These are phyloP conservation scores for Recurvirostra avosetta DNA, from an alignment of 2,113 vertebrate species.

Conservation along the genomic window DNA sequence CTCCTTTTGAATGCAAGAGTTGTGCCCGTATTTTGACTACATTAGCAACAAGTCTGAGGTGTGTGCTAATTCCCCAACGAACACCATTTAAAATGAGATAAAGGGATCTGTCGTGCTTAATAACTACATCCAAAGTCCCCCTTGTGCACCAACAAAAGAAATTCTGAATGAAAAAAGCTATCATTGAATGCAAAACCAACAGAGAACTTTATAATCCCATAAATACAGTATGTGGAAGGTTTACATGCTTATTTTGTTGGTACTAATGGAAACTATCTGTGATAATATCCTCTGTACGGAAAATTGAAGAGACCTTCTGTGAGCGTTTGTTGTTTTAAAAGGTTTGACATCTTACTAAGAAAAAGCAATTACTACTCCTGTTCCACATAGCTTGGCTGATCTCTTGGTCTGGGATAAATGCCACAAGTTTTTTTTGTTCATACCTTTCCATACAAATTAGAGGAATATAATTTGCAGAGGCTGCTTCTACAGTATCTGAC, in stretches of 20 bases:
- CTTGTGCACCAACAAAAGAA: not conserved
- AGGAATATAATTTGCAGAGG: not conserved
- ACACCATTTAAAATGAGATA: not conserved
- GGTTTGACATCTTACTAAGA: not conserved
- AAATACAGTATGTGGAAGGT: not conserved
- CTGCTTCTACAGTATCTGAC: not conserved
- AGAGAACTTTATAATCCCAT: not conserved
- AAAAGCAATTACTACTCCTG: not conserved
- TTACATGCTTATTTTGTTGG: not conserved
- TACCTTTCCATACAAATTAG: not conserved
- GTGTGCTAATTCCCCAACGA: not conserved
- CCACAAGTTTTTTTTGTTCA: not conserved
- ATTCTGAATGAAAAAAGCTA: not conserved
- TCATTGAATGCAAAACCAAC: not conserved
- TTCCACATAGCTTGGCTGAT: not conserved
- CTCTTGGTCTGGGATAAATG: not conserved
- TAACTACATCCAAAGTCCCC: not conserved
- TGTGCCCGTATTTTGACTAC: not conserved
- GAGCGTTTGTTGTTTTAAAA: not conserved
- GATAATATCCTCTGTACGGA: not conserved
- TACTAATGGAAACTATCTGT: not conserved
- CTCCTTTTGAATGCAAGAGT: not conserved
- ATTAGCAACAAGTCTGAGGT: not conserved
- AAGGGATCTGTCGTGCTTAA: not conserved
- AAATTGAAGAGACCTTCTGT: not conserved